These are phyloP conservation scores for Euspilapteryx auroguttella DNA, from an alignment of 2,888 invertebrate genomes.

Conservation along the genomic window DNA sequence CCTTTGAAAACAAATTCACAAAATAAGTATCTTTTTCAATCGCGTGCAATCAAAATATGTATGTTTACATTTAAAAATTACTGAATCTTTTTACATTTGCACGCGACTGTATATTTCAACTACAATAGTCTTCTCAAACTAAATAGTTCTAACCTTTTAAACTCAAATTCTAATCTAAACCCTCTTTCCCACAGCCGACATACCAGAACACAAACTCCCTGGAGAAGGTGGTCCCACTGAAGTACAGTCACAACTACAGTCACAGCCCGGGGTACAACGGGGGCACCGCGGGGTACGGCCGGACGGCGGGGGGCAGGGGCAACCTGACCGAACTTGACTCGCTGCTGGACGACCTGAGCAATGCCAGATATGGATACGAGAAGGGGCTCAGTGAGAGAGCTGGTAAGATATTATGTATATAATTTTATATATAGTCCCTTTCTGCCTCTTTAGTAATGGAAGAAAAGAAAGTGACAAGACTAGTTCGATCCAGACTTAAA, in stretches of 20 bases:
- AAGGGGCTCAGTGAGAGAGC: constrained; percentile 28
- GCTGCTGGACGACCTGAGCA: constrained; percentile 88
- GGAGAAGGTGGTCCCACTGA: constrained; percentile 52
- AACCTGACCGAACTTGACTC: constrained; percentile 91
- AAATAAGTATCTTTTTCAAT: too few relatives aligned
- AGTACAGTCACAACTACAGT: constrained; percentile 22
- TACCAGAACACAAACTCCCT: constrained; percentile 60
- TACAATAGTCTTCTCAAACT: too few relatives aligned
- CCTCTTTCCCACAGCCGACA: constrained; percentile 60
- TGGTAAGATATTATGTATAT: constrained; percentile 19
- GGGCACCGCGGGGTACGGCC: constrained; percentile 25
- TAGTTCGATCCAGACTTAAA: too few relatives aligned
- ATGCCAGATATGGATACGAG: constrained; percentile 61
- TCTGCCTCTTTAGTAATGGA: too few relatives aligned
- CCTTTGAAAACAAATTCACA: too few relatives aligned
- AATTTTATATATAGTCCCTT: too few relatives aligned
- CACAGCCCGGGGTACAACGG: constrained; percentile 19
- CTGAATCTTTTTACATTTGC: too few relatives aligned
- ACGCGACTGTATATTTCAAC: too few relatives aligned
- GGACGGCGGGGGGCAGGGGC: constrained; percentile 43
- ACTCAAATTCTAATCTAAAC: background rate
- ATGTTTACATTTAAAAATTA: too few relatives aligned
- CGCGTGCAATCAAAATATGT: too few relatives aligned
- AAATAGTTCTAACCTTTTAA: too few relatives aligned
- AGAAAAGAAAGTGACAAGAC: too few relatives aligned